Base-by-base conservation (phyloP, 2,113 vertebrate genomes). In the Xiphophorus hellerii region DNA sequence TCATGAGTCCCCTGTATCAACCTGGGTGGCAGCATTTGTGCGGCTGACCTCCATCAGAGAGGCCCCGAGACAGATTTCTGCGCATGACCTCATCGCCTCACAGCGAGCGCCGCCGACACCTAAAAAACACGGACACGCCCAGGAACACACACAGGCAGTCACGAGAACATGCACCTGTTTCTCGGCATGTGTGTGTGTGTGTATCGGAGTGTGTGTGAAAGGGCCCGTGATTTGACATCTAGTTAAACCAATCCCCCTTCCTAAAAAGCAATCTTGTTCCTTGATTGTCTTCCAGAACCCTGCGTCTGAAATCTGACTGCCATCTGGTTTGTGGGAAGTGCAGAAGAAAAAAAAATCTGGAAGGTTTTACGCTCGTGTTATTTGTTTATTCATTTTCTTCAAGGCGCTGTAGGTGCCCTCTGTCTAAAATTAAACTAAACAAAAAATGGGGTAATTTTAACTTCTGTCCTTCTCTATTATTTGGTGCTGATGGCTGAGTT, bases 281-380 rank as follows among this genome's bases (percentile, higher is more conserved):
- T 90, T 90, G 92, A 93, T 91, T 91, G 87, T 91, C 89, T 90
- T 93, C 87, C 90, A 91, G 86, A 87, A 82, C 77, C 85, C 84
- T 78, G 85, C 62, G 87, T 89, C 85, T 90, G 83, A 90, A 89
- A 92, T 91, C 90, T 85, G 90, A 90, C 84, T 73, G 84, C 91
- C 91, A 92, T 93, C 86, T 92, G 90, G 90, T 88, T 79, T 74
- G 87, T 85, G 87, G 80, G 88, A 91, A 85, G 89, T 39, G 68
- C 58, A 73, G 66, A 78, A 67, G 76, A 78, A 72, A 78, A 61
- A 65, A 37, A 64, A 78, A 89, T 83, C 79, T 89, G 79, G 82
- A 84, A 89, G 87, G 84, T 86, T 83, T 87, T 78, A 82, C 70
- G 73, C 39, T 83, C 73, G 78, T 73, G 64, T 81, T 67, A 86